Base-by-base conservation (phyloP, 2,113 vertebrate species). In the Apus apus region DNA sequence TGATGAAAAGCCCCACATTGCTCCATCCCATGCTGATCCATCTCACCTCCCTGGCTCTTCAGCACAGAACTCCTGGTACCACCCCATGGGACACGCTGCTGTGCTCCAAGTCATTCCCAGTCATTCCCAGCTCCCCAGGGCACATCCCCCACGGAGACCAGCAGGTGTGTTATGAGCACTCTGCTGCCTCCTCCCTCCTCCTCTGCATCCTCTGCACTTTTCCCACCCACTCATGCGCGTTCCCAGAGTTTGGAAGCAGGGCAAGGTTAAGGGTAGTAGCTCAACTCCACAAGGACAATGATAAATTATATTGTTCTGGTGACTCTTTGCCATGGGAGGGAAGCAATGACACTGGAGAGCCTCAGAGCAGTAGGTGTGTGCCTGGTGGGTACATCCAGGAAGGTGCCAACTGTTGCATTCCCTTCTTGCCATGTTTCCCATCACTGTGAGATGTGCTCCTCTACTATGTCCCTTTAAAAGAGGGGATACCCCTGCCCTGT, bases 391-490 rank as follows among this genome's bases (percentile, higher is more conserved):
- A 68, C 64, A 18, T 30, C 57, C 36, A 15, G 10, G 46, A n/a
- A 22, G 3, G 0, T 9, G 16, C 29, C 0, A 2, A 27, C 11
- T 25, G 22, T 5, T 7, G 6, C 2, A 0, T 60, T 65, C 51
- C 45, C 45, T 76, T 27, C 23, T 8, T 58, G 40, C 34, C 11
- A 0, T 1, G 3, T 15, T 6, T 60, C 27, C 50, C n/a, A 18
- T 14, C 66, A 51, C 15, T 40, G n/a, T 46, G 13, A 36, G 29
- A 9, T 23, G 36, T 40, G 38, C 26, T 32, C 9, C 22, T 70
- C 25, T 0, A 17, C 8, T 34, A 7, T 3, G 25, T 25, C 48
- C n/a, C 53, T 54, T 40, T 30, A 25, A 82, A 74, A 23, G 36
- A 21, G 38, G 15, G 11, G 12, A 67, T 9, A 50, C 48, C 27